Evolutionary conservation across 2,113 vertebrate genomes (phyloP), one percentile per base, ranked within the genome.

Genomic region (Okapia johnstoni): DNA sequence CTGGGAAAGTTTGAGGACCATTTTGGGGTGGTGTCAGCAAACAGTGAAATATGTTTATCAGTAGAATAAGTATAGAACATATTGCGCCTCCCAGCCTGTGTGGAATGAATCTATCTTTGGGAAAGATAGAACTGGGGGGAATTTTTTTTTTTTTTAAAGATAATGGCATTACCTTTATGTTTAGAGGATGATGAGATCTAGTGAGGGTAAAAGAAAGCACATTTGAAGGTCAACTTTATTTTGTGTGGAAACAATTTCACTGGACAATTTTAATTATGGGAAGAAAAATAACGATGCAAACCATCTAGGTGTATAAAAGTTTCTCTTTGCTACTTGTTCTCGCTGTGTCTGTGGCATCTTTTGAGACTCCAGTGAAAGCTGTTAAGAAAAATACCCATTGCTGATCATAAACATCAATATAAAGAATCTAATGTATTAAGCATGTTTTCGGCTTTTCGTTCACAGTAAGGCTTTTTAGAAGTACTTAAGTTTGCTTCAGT

Each of bases 251-350:
- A 33, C 16, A 86, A 91, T 70, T 98, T 97, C 90, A 94, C 66
- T 85, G n/a, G 66, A 66, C 96, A 96, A 88, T 91, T 97, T n/a
- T 95, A 79, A 83, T 88, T 52, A 61, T 30, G 15, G 61, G n/a
- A 77, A 90, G 40, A 87, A 52, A 70, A 60, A 57, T 93, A 96
- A 97, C 6, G 5, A 97, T 80, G 93, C 46, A 94, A 88, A 84
- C 96, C 97, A 98, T 96, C 94, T 97, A 95, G 86, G 92, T 98
- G 97, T 98, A 97, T 97, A 88, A 93, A 97, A 83, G 55, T 96
- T 96, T 86, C 50, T 98, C 98, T 86, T 83, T 25, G 90, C 16
- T 95, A 46, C 61, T 95, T 96, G 5, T 48, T 94, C 57, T 96
- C n/a, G 88, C 77, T 73, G 3, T 0, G 0, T 87, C 61, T 93